Base-by-base conservation (phyloP, 2,888 invertebrate genomes). In the Unio delphinus region DNA sequence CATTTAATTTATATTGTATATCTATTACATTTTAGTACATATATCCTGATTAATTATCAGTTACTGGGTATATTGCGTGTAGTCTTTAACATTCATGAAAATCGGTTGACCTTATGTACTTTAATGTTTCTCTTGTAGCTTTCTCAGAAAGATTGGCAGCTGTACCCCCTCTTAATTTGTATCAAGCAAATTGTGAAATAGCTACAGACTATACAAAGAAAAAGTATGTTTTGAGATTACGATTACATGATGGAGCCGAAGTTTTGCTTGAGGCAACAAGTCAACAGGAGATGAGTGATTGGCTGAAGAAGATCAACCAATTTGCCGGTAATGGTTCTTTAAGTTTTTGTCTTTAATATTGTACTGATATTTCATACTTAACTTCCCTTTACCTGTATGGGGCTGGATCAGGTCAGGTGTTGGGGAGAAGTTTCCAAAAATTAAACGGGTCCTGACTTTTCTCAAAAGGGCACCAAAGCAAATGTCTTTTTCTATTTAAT, bases 121-220 rank as follows among this genome's bases (percentile, higher is more conserved):
- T 45, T 45, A 45, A 45, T 61, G 58, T 56, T 30, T 67, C 18
- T 65, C 45, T 74, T 74, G 7, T 75, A 81, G 97, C 97, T 90
- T 98, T 97, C 91, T 92, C 93, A 74, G 94, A 94, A 79, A 95
- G 96, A 84, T 95, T 95, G 91, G 97, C 97, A 0, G 95, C 95
- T 0, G 94, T 95, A 4, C 95, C 97, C 0, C 95, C 96, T 0
- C 94, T 97, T 45, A 95, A 94, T 79, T 91, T 93, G 61, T 92
- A 91, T 83, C 92, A 94, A 90, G 96, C 97, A 0, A 92, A 92
- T 60, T 98, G 97, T 89, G 94, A 94, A 69, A 93, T 94, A 15
- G 98, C 98, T 3, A 94, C 94, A 54, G 97, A 99, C 91, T 99
- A 99, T 91, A 96, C 95, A 20, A 99, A 99, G 90, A 94, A 96